Evolutionary conservation across 1,140 invertebrate genomes (phyloP).

Genomic region (Eurytemora carolleeae): DNA sequence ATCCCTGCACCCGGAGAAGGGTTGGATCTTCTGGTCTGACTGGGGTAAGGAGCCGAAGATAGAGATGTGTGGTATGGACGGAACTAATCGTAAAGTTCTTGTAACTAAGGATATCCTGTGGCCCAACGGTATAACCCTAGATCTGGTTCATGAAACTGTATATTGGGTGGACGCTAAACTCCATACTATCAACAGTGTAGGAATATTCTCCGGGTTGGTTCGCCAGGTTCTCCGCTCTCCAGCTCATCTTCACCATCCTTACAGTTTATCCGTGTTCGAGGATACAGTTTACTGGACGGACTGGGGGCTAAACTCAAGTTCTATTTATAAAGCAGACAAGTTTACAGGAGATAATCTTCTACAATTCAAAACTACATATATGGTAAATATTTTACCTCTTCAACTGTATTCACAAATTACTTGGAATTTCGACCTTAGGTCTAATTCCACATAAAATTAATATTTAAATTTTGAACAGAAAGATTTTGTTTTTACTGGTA

Average conservation of each 20-base stretch:
- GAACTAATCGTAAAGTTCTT: constrained; percentile 53
- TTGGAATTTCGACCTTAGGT: too few relatives aligned
- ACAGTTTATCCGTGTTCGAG: constrained; percentile 74
- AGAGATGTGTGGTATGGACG: constrained; percentile 80
- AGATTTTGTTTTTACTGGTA: too few relatives aligned
- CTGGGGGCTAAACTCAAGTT: constrained; percentile 70
- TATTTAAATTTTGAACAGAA: too few relatives aligned
- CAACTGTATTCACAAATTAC: too few relatives aligned
- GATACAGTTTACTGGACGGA: constrained; percentile 90
- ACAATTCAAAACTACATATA: constrained; percentile 47
- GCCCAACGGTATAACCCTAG: constrained; percentile 83
- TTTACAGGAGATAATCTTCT: constrained; percentile 62
- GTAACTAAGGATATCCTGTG: constrained; percentile 75
- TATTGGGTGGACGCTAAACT: constrained; percentile 94
- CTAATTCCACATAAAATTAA: too few relatives aligned
- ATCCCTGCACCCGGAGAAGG: constrained; percentile 76
- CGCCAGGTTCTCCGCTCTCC: constrained; percentile 50
- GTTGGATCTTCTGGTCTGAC: constrained; percentile 95
- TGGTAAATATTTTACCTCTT: constrained; percentile 31
- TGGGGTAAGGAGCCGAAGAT: constrained; percentile 76
- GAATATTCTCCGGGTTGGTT: constrained; percentile 63
- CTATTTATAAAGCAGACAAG: constrained; percentile 77
- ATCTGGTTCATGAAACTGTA: constrained; percentile 54
- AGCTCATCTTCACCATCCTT: constrained; percentile 60
- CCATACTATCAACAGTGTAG: constrained; percentile 60